These are phyloP conservation scores for Otolemur crassicaudatus DNA, from an alignment of 2,797 vertebrate species.

Conservation along the genomic window DNA sequence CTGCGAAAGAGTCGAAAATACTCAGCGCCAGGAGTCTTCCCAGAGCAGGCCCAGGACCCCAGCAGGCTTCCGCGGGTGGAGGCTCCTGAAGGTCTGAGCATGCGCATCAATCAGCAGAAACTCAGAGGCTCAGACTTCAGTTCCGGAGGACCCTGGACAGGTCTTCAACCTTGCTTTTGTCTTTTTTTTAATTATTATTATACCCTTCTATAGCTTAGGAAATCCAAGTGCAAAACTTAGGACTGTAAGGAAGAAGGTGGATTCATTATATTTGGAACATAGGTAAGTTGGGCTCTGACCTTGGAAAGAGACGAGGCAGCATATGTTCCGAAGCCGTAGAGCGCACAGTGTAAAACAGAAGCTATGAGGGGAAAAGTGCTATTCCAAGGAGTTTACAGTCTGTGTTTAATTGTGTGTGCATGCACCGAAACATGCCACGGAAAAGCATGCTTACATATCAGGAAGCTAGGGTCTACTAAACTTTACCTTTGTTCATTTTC, in stretches of 20 bases:
- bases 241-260: background rate
- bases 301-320: background rate
- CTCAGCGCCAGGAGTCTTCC: background rate
- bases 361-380: background rate
- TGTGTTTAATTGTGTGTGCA: conserved; percentile 27
- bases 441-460: background rate
- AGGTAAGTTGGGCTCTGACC: background rate
- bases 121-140: background rate
- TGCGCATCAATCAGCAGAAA: background rate
- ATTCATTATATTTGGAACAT: background rate
- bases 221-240: background rate
- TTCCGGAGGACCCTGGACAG: background rate
- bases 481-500: conserved; percentile 42
- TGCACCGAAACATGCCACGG: background rate
- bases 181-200: background rate
- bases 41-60: background rate
- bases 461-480: background rate
- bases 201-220: background rate
- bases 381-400: background rate
- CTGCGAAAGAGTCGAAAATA: background rate
- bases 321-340: background rate
- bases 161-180: background rate
- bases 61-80: accelerated
- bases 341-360: background rate
- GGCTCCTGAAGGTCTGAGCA: background rate